Evolutionary conservation across 2,113 vertebrate species (phyloP).

Genomic region (Mandrillus leucophaeus): DNA sequence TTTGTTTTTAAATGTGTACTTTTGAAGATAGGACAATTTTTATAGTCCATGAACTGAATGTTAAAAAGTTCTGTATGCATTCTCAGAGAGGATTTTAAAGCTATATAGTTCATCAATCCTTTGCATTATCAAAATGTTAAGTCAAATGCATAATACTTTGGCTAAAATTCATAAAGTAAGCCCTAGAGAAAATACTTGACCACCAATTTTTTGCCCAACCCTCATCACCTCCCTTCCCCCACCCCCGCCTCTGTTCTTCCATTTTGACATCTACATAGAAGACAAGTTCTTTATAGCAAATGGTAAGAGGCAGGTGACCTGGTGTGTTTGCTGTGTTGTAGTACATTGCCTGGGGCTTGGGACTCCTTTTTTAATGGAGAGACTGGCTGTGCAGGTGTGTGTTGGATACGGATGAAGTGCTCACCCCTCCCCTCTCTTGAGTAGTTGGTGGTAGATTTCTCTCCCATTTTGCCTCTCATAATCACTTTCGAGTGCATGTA

Average conservation of each 20-base stretch:
- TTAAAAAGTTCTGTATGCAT: not conserved
- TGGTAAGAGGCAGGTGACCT: not conserved
- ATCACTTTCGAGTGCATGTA: not conserved
- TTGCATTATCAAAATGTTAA: not conserved
- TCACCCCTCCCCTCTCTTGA: not conserved
- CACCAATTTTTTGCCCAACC: not conserved
- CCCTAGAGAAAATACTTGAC: not conserved
- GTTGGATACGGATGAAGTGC: not conserved
- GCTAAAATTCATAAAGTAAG: not conserved
- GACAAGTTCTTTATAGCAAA: not conserved
- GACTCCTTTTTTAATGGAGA: not conserved
- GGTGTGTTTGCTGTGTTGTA: fast-evolving
- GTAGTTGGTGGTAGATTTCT: not conserved
- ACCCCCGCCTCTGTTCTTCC: not conserved
- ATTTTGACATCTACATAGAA: not conserved
- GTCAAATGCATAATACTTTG: not conserved
- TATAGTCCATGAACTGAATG: not conserved
- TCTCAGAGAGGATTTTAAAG: not conserved
- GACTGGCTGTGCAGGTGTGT: not conserved
- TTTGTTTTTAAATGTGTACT: not conserved
- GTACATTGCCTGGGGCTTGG: fast-evolving
- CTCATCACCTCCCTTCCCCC: not conserved
- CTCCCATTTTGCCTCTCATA: not conserved
- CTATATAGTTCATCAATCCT: not conserved
- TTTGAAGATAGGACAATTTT: not conserved